These are phyloP conservation scores for Muscidifurax raptorellus DNA, from an alignment of 1,140 invertebrate genomes.

Conservation along the genomic window DNA sequence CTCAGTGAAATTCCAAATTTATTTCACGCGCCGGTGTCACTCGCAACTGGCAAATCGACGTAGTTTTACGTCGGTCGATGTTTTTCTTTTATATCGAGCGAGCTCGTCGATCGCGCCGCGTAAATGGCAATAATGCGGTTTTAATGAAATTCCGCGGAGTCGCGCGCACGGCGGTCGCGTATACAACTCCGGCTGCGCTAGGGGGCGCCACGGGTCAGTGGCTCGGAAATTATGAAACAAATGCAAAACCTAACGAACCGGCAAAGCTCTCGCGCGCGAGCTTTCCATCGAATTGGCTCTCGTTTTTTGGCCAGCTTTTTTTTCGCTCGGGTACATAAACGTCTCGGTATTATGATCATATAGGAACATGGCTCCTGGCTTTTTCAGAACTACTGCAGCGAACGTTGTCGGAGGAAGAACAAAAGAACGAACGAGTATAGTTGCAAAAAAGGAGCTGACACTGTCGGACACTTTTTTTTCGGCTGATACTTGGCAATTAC, in stretches of 20 bases:
- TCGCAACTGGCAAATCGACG: no score
- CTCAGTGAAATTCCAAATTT: conserved; percentile 15
- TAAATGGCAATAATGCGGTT: neutral
- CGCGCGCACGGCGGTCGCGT: neutral
- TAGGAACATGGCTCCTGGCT: no score
- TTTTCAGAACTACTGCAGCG: no score
- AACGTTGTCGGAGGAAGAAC: no score
- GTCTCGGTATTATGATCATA: no score
- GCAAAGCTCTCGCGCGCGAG: neutral
- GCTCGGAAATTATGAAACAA: neutral
- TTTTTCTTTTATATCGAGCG: neutral
- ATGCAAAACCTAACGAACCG: neutral
- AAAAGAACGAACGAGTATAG: no score
- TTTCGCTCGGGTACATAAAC: no score
- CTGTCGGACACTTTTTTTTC: no score
- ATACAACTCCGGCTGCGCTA: no score
- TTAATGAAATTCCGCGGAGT: conserved; percentile 11
- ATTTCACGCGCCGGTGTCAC: neutral
- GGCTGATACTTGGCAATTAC: no score
- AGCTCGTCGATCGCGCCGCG: neutral
- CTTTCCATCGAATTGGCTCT: neutral
- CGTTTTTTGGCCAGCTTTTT: no score
- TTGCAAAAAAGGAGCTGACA: no score
- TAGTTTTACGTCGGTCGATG: neutral
- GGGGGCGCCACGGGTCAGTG: neutral